phyloP scores from a whole-genome alignment of 2,888 invertebrate genomes.

The Asteroscopus sphinx region DNA sequence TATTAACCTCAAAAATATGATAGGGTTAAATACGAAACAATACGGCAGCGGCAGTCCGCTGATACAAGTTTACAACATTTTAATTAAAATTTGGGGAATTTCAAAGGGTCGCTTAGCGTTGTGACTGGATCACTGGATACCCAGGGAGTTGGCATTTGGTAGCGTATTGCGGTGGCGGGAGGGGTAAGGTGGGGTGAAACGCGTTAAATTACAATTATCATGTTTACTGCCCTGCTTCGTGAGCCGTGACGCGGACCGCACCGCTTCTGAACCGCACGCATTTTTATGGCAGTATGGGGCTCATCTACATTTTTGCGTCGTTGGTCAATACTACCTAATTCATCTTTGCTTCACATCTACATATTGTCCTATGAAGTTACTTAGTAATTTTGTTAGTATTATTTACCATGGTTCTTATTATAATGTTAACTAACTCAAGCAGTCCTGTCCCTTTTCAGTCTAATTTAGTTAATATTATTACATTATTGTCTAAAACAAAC shows the following conservation, averaged over 20 bases:
- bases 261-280: conserved; percentile 62
- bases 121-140: conserved; percentile 74
- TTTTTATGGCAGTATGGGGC: conserved; percentile 54
- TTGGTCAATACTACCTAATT: conserved; percentile 20
- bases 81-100: conserved; percentile 82
- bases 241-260: conserved; percentile 59
- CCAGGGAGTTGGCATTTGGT: conserved; percentile 63
- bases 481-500: conserved; percentile 14
- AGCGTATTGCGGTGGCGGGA: conserved; percentile 43
- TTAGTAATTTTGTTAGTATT: conserved; percentile 7
- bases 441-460: background rate
- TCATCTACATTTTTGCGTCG: conserved; percentile 35
- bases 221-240: conserved; percentile 70
- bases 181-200: conserved; percentile 27
- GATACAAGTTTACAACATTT: conserved; percentile 75
- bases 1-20: conserved; percentile 44
- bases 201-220: conserved; percentile 83
- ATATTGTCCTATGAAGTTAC: conserved; percentile 11
- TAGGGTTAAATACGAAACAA: conserved; percentile 57
- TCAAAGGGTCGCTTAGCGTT: conserved; percentile 78
- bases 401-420: conserved; percentile 9
- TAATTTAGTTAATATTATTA: conserved; percentile 16
- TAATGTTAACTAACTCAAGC: conserved; percentile 4
- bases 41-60: conserved; percentile 62
- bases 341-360: conserved; percentile 16